phyloP scores from a whole-genome alignment of 2,797 vertebrate genomes.

The Anas georgica region DNA sequence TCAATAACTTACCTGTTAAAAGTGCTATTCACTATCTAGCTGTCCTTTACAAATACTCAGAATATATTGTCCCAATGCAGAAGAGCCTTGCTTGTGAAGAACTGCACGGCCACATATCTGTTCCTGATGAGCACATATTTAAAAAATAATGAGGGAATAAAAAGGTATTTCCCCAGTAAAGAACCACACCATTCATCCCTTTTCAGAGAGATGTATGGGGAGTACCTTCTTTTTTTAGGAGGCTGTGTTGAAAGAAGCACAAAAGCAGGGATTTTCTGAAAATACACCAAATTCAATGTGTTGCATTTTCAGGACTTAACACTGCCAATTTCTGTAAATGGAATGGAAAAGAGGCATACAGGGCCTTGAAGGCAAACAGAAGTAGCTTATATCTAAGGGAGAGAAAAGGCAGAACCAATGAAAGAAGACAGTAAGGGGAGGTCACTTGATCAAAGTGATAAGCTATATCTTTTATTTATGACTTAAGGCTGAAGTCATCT shows the following conservation, averaged over 20 bases:
- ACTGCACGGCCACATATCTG: not conserved
- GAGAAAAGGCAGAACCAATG: not conserved
- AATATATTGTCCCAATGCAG: too few relatives aligned
- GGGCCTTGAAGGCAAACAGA: not conserved
- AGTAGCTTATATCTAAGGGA: not conserved
- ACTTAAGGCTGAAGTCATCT: not conserved
- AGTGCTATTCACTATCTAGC: not conserved
- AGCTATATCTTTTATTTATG: not conserved
- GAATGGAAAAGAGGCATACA: accelerated
- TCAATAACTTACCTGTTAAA: not conserved
- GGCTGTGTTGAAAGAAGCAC: not conserved
- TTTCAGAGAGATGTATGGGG: not conserved
- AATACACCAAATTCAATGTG: not conserved
- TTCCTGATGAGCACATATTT: not conserved
- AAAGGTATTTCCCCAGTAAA: not conserved
- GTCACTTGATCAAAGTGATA: not conserved
- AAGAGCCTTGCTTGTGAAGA: not conserved
- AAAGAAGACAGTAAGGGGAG: not conserved
- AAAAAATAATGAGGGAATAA: not conserved
- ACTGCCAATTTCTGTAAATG: not conserved
- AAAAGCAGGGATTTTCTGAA: not conserved
- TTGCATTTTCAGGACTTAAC: not conserved
- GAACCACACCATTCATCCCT: not conserved
- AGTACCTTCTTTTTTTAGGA: not conserved
- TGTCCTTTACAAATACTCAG: not conserved